These are phyloP conservation scores for Myiagra hebetior DNA, from an alignment of 2,113 vertebrate genomes.

Conservation along the genomic window DNA sequence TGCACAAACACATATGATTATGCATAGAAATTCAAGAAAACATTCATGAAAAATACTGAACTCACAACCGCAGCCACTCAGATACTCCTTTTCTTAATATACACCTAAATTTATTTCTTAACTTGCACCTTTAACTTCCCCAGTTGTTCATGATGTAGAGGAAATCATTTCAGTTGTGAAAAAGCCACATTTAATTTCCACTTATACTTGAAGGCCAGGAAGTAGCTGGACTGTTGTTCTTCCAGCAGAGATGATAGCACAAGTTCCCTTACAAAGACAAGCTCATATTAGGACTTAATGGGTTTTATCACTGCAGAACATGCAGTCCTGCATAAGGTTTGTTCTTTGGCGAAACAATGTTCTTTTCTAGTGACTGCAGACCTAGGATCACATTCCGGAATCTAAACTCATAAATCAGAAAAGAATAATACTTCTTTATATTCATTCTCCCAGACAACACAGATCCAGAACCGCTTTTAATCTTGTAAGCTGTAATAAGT, in stretches of 20 bases:
- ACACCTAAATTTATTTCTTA: neutral
- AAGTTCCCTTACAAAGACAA: neutral
- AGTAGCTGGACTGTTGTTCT: neutral
- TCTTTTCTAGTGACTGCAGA: neutral
- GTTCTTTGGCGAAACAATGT: neutral
- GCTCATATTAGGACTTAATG: neutral
- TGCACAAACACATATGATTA: neutral
- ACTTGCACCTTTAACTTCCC: neutral
- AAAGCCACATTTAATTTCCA: neutral
- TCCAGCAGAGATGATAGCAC: neutral
- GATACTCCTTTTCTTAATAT: neutral
- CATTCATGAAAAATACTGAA: neutral
- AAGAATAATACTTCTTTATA: neutral
- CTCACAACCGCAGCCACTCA: neutral
- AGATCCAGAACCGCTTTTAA: neutral
- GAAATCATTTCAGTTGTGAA: neutral
- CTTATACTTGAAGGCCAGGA: neutral
- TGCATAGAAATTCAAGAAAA: neutral
- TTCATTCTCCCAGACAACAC: neutral
- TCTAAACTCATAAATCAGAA: neutral
- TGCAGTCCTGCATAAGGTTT: neutral
- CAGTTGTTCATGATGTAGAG: neutral
- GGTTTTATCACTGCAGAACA: neutral
- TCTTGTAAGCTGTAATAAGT: neutral
- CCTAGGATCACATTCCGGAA: neutral